These are phyloP conservation scores for Marasmarcha lunaedactyla DNA, from an alignment of 2,888 invertebrate genomes.

Conservation along the genomic window DNA sequence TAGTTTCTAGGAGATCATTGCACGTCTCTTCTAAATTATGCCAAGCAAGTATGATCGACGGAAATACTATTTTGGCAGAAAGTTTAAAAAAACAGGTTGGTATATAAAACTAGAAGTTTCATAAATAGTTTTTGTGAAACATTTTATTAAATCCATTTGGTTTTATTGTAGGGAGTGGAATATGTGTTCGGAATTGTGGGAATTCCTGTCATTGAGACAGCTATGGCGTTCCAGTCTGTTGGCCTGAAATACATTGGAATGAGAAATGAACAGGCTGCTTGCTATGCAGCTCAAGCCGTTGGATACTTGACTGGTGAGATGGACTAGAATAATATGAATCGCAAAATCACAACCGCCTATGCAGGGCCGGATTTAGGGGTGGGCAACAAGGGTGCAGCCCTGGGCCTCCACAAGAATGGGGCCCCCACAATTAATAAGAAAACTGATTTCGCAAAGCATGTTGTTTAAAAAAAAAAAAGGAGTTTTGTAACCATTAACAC, in stretches of 20 bases:
- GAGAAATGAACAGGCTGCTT: constrained; percentile 97
- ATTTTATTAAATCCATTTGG: too few relatives aligned
- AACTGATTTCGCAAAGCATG: too few relatives aligned
- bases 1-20: constrained; percentile 1
- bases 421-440: too few relatives aligned
- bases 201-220: constrained; percentile 93
- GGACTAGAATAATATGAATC: too few relatives aligned
- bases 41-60: constrained; percentile 72
- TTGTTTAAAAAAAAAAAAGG: too few relatives aligned
- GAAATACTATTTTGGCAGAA: constrained; percentile 85
- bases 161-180: constrained; percentile 82
- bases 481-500: too few relatives aligned
- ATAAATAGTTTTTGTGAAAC: neutral
- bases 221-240: constrained; percentile 86
- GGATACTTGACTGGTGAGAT: constrained; percentile 89
- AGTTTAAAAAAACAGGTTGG: constrained; percentile 86
- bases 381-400: too few relatives aligned
- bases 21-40: too few relatives aligned
- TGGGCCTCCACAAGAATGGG: too few relatives aligned
- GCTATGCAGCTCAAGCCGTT: constrained; percentile 96
- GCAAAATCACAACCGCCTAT: too few relatives aligned
- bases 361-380: too few relatives aligned
- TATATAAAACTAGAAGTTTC: neutral
- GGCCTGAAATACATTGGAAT: constrained; percentile 94
- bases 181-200: constrained; percentile 98